A percentile compares a stretch with the other conserved stretches of the same genome.
Evolutionary conservation across 1,140 invertebrate species (phyloP).

Genomic region (Caenorhabditis remanei): DNA sequence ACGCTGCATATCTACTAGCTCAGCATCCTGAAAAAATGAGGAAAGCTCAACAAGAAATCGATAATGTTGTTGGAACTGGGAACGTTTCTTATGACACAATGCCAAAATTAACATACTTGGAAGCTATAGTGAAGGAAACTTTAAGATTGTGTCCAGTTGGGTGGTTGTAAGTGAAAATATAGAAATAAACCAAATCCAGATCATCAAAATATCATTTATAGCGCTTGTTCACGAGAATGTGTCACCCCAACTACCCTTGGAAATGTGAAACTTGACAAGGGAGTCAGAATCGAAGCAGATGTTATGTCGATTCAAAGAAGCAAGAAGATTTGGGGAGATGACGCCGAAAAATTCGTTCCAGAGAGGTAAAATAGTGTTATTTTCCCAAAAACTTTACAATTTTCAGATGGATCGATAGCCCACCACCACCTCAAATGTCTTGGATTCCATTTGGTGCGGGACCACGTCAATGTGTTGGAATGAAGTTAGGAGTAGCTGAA

Average conservation of each 20-base stretch:
- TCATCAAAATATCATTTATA: constrained; percentile 33
- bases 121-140: constrained; percentile 78
- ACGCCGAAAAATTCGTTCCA: constrained; percentile 73
- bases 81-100: constrained; percentile 59
- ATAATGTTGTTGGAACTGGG: background rate
- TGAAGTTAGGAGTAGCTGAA: constrained; percentile 73
- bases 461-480: constrained; percentile 79
- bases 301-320: constrained; percentile 72
- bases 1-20: constrained; percentile 78
- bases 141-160: constrained; percentile 78
- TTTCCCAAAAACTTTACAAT: background rate
- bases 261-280: constrained; percentile 69
- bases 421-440: constrained; percentile 67
- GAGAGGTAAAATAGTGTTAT: constrained; percentile 67
- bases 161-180: constrained; percentile 62
- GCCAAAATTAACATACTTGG: constrained; percentile 76
- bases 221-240: constrained; percentile 53
- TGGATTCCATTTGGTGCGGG: constrained; percentile 79
- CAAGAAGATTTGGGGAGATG: constrained; percentile 74
- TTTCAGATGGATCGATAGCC: constrained; percentile 56
- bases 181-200: no score
- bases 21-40: constrained; percentile 79
- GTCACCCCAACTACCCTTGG: constrained; percentile 66
- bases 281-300: constrained; percentile 68
- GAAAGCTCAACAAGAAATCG: constrained; percentile 77